Conservation (phyloP, 2,888 invertebrate genomes). For the Protodeltote pygarga region DNA sequence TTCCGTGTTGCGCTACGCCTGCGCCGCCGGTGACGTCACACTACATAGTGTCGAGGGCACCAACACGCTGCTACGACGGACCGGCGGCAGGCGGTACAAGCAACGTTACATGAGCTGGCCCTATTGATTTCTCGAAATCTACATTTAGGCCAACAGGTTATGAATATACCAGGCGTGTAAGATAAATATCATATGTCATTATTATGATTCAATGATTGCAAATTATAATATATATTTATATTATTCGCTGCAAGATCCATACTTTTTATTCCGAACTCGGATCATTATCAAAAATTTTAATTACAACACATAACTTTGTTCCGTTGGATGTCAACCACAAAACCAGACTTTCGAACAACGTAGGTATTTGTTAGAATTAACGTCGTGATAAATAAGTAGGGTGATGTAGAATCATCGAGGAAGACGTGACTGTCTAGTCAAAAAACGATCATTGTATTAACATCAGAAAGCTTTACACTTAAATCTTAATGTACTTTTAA, state of each 20-base stretch:
- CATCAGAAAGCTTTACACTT: no score
- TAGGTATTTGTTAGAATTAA: neutral
- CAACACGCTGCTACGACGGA: slow-evolving; percentile 43
- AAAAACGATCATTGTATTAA: no score
- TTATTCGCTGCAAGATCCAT: no score
- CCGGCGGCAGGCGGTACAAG: slow-evolving; percentile 30
- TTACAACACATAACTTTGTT: slow-evolving; percentile 11
- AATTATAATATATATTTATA: no score
- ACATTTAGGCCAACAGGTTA: slow-evolving; percentile 25
- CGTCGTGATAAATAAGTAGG: no score
- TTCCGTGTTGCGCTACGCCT: slow-evolving; percentile 75
- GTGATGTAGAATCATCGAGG: no score
- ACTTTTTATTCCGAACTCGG: no score
- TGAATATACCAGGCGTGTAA: slow-evolving; percentile 2
- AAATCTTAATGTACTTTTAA: no score
- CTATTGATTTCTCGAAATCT: slow-evolving; percentile 40
- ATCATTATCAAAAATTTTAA: slow-evolving; percentile 7
- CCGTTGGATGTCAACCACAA: slow-evolving; percentile 9
- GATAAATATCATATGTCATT: slow-evolving; percentile 15
- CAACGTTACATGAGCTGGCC: slow-evolving; percentile 36
- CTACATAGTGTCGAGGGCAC: slow-evolving; percentile 54
- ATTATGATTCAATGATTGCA: no score
- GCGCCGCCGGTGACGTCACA: slow-evolving; percentile 74
- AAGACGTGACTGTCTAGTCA: no score
- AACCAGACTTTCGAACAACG: neutral